phyloP scores from a whole-genome alignment of 2,113 vertebrate species.

The Odobenus rosmarus region DNA sequence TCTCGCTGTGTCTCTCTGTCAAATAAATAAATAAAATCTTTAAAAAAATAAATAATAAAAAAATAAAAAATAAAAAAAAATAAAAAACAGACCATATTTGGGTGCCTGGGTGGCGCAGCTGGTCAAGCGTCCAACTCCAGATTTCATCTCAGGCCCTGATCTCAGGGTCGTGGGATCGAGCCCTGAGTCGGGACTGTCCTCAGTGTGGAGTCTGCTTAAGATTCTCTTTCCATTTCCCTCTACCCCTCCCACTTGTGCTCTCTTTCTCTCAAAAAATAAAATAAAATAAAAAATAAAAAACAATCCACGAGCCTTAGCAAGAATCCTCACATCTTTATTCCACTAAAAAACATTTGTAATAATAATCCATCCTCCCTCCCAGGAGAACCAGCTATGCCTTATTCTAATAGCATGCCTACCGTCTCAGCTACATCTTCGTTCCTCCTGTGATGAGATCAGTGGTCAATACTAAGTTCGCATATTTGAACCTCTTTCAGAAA shows the following conservation, averaged over 20 bases:
- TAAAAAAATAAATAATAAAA: too few species aligned
- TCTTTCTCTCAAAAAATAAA: not conserved
- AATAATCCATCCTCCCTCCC: not conserved
- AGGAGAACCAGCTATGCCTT: not conserved
- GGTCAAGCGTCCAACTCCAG: not conserved
- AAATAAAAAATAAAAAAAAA: too few species aligned
- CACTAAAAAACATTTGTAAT: not conserved
- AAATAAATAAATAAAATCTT: too few species aligned
- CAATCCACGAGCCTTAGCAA: not conserved
- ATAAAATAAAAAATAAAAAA: not conserved
- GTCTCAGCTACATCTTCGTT: not conserved
- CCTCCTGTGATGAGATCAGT: not conserved
- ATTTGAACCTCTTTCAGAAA: not conserved
- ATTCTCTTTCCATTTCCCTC: not conserved
- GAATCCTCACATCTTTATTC: conserved; percentile 15
- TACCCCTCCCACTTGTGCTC: not conserved
- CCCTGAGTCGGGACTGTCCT: not conserved
- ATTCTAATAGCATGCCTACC: not conserved
- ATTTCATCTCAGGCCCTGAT: not conserved
- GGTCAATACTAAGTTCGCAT: not conserved
- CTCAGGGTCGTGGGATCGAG: not conserved
- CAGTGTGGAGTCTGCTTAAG: not conserved
- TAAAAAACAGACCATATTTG: not conserved
- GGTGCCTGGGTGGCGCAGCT: not conserved
- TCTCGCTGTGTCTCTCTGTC: too few species aligned